Conservation (phyloP, 2,888 invertebrate genomes). For the Chrysomela aeneicollis region DNA sequence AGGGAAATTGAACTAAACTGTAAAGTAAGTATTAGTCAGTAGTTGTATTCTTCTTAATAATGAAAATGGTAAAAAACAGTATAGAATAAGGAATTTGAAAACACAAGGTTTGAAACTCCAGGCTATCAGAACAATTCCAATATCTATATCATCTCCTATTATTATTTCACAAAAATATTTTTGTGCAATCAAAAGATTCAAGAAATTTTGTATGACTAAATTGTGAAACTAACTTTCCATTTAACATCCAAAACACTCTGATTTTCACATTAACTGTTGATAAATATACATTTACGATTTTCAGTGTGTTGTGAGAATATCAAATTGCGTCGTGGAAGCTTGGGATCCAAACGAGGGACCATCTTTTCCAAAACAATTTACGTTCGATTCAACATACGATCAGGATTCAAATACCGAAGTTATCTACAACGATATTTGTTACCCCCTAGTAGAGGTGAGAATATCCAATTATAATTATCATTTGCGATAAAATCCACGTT, state of each 20-base stretch:
- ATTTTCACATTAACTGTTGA: not conserved
- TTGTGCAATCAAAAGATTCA: too few relatives aligned
- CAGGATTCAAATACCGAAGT: constrained; percentile 81
- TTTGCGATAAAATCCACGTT: constrained; percentile 12
- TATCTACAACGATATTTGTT: constrained; percentile 88
- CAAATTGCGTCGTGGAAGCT: constrained; percentile 69
- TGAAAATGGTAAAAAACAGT: too few relatives aligned
- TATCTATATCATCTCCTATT: too few relatives aligned
- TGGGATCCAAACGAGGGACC: constrained; percentile 69
- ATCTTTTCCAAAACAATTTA: constrained; percentile 73
- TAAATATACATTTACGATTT: constrained; percentile 13
- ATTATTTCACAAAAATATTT: too few relatives aligned
- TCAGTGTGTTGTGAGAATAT: constrained; percentile 74
- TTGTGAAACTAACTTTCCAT: too few relatives aligned
- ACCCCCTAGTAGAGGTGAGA: constrained; percentile 78
- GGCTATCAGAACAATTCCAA: too few relatives aligned
- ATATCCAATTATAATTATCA: not conserved
- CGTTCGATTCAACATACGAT: constrained; percentile 86
- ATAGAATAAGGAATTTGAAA: too few relatives aligned
- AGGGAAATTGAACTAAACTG: constrained; percentile 75
- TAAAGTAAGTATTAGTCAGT: constrained; percentile 61
- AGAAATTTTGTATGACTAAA: too few relatives aligned
- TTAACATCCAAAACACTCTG: not conserved
- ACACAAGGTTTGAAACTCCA: too few relatives aligned
- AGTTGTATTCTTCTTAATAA: not conserved